Conservation (phyloP, 2,113 vertebrate species). For the Upupa epops region DNA sequence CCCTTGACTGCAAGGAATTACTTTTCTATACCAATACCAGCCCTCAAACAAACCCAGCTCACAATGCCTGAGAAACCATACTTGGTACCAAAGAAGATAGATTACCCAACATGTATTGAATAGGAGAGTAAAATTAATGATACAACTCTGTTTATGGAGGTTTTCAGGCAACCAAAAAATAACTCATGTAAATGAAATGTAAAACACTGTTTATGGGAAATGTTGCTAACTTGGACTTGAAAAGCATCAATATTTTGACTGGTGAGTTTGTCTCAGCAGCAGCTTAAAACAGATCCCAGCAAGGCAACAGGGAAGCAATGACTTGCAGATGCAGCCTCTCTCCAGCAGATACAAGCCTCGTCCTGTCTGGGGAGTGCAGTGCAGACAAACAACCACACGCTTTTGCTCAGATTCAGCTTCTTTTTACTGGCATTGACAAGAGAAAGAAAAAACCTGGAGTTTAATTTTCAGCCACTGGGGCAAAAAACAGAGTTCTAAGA, state of each 20-base stretch:
- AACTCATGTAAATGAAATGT: slow-evolving; percentile 8
- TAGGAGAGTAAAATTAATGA: slow-evolving; percentile 39
- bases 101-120: neutral
- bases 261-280: neutral
- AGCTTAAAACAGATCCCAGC: slow-evolving; percentile 30
- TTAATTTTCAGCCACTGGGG: neutral
- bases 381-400: neutral
- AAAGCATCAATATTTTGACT: neutral
- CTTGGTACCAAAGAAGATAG: neutral
- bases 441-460: neutral
- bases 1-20: neutral
- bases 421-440: neutral
- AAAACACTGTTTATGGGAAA: slow-evolving; percentile 7
- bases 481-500: neutral
- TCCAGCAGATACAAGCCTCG: neutral
- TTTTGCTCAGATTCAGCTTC: neutral
- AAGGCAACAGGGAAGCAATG: neutral
- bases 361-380: neutral
- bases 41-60: neutral
- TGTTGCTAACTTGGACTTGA: neutral
- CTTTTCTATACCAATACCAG: neutral
- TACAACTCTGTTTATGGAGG: slow-evolving; percentile 12
- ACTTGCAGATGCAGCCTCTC: neutral
- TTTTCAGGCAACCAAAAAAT: neutral
- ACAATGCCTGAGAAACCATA: neutral